Conservation (phyloP, 2,888 invertebrate genomes). For the Spodoptera picta region DNA sequence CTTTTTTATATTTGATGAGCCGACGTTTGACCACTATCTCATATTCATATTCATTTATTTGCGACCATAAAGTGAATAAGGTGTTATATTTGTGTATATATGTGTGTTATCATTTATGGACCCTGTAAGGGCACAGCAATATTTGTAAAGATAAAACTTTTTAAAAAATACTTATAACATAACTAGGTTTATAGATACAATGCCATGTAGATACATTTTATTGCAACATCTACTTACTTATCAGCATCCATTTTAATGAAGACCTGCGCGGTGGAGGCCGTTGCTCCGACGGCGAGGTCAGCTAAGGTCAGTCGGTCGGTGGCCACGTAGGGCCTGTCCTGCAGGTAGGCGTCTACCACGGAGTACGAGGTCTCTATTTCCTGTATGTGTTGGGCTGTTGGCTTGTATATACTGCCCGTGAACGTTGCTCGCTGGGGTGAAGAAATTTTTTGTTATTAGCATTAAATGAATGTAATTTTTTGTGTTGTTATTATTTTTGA, state of each 20-base stretch:
- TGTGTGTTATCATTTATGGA: too few relatives aligned
- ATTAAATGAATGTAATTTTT: too few relatives aligned
- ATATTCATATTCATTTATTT: too few relatives aligned
- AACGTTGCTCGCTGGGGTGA: conserved; percentile 52
- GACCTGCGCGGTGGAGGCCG: conserved; percentile 58
- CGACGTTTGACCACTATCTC: too few relatives aligned
- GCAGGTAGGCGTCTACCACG: conserved; percentile 61
- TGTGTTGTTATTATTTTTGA: too few relatives aligned
- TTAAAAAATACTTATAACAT: too few relatives aligned
- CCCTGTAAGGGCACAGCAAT: too few relatives aligned
- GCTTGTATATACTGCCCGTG: conserved; percentile 28
- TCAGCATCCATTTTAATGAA: conserved; percentile 59
- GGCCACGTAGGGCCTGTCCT: conserved; percentile 56
- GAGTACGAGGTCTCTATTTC: conserved; percentile 60
- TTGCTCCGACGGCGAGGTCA: conserved; percentile 64
- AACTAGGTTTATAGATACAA: too few relatives aligned
- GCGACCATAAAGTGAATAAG: too few relatives aligned
- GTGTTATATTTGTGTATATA: too few relatives aligned
- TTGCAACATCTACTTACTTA: conserved; percentile 54
- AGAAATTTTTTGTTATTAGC: neutral
- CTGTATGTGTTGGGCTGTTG: conserved; percentile 45
- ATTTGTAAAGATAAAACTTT: too few relatives aligned
- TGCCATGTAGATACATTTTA: neutral
- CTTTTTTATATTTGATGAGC: too few relatives aligned
- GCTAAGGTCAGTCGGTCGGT: conserved; percentile 66